Evolutionary conservation across 1,140 invertebrate genomes (phyloP).

Genomic region (Chlorops oryzae): DNA sequence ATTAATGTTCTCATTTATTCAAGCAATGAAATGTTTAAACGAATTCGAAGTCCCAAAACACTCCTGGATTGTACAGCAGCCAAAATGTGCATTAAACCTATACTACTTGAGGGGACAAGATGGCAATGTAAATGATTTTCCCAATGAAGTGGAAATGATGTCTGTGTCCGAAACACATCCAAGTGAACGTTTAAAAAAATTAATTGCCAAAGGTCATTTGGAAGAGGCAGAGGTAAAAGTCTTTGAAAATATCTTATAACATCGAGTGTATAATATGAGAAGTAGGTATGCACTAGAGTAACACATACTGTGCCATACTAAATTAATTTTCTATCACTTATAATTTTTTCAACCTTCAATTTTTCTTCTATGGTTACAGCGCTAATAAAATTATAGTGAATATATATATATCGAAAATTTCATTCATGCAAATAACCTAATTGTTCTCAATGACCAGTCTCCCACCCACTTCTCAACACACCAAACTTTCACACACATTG

Average conservation of each 20-base stretch:
- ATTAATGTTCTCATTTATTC: neutral
- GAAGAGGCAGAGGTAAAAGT: conserved; percentile 37
- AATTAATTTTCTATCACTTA: no score
- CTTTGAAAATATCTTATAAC: neutral
- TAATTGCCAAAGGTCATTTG: conserved; percentile 39
- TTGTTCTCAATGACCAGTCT: no score
- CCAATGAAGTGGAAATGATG: conserved; percentile 38
- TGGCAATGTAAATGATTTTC: conserved; percentile 12
- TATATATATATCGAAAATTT: no score
- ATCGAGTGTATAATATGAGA: no score
- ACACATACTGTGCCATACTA: no score
- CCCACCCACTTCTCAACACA: no score
- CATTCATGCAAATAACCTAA: no score
- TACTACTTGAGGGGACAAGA: conserved; percentile 35
- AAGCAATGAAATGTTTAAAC: conserved; percentile 37
- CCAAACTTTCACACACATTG: no score
- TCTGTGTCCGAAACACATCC: conserved; percentile 44
- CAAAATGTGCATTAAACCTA: conserved; percentile 40
- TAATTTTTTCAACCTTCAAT: no score
- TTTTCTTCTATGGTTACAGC: no score
- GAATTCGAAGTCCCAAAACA: conserved; percentile 34
- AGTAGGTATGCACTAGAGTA: no score
- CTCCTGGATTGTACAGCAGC: conserved; percentile 38
- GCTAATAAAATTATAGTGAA: no score
- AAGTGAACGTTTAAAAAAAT: conserved; percentile 41